These are phyloP conservation scores for Dipodomys merriami DNA, from an alignment of 2,113 vertebrate genomes.

Conservation along the genomic window DNA sequence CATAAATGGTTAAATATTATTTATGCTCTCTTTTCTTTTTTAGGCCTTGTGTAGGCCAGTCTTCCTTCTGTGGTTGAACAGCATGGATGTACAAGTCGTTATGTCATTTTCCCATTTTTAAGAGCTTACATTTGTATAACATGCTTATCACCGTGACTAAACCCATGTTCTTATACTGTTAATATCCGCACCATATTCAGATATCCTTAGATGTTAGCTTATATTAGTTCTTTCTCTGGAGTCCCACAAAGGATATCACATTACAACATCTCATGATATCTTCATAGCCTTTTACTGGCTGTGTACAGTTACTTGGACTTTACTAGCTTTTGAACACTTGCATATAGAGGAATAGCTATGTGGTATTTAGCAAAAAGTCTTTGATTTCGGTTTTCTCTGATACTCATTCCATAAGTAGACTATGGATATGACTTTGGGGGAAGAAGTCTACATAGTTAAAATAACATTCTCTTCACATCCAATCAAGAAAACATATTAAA, in stretches of 20 bases:
- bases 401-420: not conserved
- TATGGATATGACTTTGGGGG: accelerated
- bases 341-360: not conserved
- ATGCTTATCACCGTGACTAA: not conserved
- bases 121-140: not conserved
- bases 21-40: not conserved
- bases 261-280: not conserved
- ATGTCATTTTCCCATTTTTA: not conserved
- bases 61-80: not conserved
- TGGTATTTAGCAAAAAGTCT: not conserved
- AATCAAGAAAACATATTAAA: not conserved
- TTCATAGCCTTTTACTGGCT: not conserved
- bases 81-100: too few relatives aligned
- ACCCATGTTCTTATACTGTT: not conserved
- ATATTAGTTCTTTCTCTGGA: not conserved
- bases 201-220: not conserved
- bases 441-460: not conserved
- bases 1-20: not conserved
- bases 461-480: not conserved
- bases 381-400: not conserved
- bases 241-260: not conserved
- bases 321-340: not conserved
- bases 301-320: not conserved
- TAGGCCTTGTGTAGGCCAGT: not conserved
- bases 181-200: not conserved